Evolutionary conservation across 2,113 vertebrate genomes (phyloP).

Genomic region (Sapajus apella): DNA sequence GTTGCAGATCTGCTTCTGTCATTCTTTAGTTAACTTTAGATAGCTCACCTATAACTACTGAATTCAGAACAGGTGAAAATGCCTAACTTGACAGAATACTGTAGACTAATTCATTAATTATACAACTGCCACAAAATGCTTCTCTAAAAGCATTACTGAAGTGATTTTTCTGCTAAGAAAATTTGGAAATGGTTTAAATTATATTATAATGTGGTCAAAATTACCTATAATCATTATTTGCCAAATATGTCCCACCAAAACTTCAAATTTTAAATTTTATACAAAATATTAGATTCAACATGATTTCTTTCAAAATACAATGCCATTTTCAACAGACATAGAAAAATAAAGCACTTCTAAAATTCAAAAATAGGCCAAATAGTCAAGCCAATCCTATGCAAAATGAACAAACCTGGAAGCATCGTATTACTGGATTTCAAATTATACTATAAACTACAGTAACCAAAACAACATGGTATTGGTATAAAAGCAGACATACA

Average conservation of each 20-base stretch:
- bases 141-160: neutral
- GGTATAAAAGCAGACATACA: too few relatives aligned
- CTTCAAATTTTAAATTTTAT: neutral
- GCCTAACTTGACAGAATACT: neutral
- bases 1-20: neutral
- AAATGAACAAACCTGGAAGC: too few relatives aligned
- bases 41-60: neutral
- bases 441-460: too few relatives aligned
- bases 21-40: neutral
- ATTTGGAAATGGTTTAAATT: neutral
- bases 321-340: too few relatives aligned
- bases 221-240: neutral
- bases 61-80: neutral
- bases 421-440: too few relatives aligned
- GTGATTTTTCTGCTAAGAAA: neutral
- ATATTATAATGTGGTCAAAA: neutral
- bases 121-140: neutral
- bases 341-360: too few relatives aligned
- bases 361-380: too few relatives aligned
- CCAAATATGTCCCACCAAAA: neutral
- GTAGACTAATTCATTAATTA: neutral
- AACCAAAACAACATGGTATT: too few relatives aligned
- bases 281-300: neutral
- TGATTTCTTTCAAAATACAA: too few relatives aligned
- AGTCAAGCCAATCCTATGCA: too few relatives aligned